These are phyloP conservation scores for Drosophila seclusa DNA, from an alignment of 2,888 invertebrate genomes.

Conservation along the genomic window DNA sequence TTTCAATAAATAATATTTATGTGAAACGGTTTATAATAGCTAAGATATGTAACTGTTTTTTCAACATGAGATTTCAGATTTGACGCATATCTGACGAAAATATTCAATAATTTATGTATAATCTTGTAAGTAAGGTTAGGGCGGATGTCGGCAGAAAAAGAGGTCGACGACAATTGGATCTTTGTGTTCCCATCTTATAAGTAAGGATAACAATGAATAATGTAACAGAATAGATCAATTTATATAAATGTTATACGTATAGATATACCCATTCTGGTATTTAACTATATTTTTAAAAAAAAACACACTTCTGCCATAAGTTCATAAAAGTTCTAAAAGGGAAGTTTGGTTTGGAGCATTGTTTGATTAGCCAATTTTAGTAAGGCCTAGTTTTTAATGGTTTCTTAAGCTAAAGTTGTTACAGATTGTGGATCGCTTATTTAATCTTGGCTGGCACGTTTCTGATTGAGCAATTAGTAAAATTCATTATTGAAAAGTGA, in stretches of 20 bases:
- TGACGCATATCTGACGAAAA: background rate
- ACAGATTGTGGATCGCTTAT: conserved; percentile 27
- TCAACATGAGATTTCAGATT: background rate
- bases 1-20: conserved; percentile 1
- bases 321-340: background rate
- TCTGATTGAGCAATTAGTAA: conserved; percentile 19
- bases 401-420: background rate
- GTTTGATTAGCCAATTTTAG: background rate
- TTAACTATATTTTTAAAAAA: background rate
- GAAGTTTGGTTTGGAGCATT: background rate
- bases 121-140: background rate
- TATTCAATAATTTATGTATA: background rate
- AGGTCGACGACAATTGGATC: background rate
- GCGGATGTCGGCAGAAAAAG: background rate
- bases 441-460: conserved; percentile 73
- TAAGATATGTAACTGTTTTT: background rate
- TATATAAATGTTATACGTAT: fast-evolving
- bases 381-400: background rate
- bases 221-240: background rate
- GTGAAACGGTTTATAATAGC: background rate
- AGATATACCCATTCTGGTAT: fast-evolving
- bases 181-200: background rate
- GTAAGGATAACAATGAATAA: background rate
- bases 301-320: too few species aligned
- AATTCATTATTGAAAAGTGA: background rate